A percentile compares a stretch with the other conserved stretches of the same genome.
These are phyloP conservation scores for Nephotettix cincticeps DNA, from an alignment of 1,140 invertebrate species.

Conservation along the genomic window DNA sequence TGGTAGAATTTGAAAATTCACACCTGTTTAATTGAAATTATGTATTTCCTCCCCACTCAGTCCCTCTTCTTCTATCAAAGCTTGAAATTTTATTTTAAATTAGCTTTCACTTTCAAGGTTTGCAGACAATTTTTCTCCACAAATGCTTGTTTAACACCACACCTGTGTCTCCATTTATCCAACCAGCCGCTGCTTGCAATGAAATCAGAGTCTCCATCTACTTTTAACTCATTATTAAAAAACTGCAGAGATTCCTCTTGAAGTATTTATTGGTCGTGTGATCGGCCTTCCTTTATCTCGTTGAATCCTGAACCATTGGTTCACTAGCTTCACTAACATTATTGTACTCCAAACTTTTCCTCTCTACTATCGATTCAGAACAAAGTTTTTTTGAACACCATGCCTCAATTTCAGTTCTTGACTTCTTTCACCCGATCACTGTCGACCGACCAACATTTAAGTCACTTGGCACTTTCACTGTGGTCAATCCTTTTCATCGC, in stretches of 20 bases:
- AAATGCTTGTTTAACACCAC: background rate
- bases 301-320: background rate
- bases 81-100: background rate
- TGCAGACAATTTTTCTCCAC: background rate
- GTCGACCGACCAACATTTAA: background rate
- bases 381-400: background rate
- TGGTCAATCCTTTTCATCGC: no score
- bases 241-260: constrained; percentile 15
- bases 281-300: constrained; percentile 1
- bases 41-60: constrained; percentile 12
- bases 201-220: background rate
- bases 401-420: background rate
- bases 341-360: constrained; percentile 4
- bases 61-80: background rate
- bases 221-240: constrained; percentile 22
- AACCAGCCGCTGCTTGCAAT: background rate
- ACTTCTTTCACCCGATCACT: background rate
- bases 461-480: constrained; percentile 17
- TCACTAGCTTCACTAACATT: background rate
- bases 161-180: background rate
- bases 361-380: background rate
- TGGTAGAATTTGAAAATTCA: no score
- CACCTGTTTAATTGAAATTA: no score
- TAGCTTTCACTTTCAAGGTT: background rate
- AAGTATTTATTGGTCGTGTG: background rate